A percentile compares a stretch with the other conserved stretches of the same genome.
phyloP scores from a whole-genome alignment of 2,797 vertebrate species.

The Hyperoplus lanceolatus region DNA sequence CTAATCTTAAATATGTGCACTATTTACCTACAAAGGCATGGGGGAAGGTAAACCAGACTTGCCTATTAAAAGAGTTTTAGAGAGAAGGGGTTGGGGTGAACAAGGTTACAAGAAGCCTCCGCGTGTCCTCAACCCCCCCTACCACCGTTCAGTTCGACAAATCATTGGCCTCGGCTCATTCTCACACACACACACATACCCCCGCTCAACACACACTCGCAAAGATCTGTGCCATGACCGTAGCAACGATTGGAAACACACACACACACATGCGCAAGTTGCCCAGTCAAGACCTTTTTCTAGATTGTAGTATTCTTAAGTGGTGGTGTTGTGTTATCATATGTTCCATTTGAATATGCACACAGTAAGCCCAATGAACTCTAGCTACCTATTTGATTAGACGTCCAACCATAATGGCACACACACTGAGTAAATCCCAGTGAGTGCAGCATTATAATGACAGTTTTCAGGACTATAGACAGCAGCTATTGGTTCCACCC shows the following conservation, averaged over 20 bases:
- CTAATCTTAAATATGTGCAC: constrained; percentile 85
- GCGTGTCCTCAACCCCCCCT: constrained; percentile 42
- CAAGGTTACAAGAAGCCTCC: constrained; percentile 61
- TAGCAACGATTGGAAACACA: constrained; percentile 46
- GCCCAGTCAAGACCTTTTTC: constrained; percentile 48
- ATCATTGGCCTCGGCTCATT: constrained; percentile 65
- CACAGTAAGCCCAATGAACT: constrained; percentile 53
- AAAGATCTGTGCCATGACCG: constrained; percentile 58
- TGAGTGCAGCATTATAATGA: constrained; percentile 28
- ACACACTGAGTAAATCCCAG: constrained; percentile 36
- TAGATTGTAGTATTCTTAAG: constrained; percentile 54
- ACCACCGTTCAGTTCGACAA: constrained; percentile 53
- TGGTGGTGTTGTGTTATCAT: constrained; percentile 64
- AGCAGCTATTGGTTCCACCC: constrained; percentile 64
- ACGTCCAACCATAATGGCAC: constrained; percentile 36
- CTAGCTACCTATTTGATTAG: constrained; percentile 56
- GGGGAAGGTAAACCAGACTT: constrained; percentile 66
- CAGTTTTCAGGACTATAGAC: constrained; percentile 47
- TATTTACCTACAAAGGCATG: constrained; percentile 78
- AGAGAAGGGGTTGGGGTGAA: constrained; percentile 45
- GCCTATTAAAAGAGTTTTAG: constrained; percentile 70
- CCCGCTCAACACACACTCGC: constrained; percentile 31
- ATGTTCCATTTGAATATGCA: constrained; percentile 46
- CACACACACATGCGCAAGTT: constrained; percentile 29
- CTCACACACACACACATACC: constrained; percentile 19